A percentile compares a stretch with the other conserved stretches of the same genome.
phyloP scores from a whole-genome alignment of 2,113 vertebrate species.

The Sapajus apella region DNA sequence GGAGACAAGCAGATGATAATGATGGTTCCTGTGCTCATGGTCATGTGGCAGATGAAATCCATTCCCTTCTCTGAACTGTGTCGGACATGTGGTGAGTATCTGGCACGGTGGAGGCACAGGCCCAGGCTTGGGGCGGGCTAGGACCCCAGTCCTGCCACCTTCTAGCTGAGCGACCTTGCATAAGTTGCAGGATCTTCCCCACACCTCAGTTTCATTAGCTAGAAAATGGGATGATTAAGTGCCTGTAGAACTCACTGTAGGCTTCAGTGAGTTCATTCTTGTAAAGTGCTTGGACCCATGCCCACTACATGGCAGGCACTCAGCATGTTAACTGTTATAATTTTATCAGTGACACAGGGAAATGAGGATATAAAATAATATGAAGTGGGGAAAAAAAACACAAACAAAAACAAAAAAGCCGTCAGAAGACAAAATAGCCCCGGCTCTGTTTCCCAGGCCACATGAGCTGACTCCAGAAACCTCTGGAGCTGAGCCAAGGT shows the following conservation, averaged over 20 bases:
- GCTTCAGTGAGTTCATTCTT: background rate
- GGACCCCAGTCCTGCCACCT: background rate
- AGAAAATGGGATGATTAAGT: background rate
- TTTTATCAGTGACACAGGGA: background rate
- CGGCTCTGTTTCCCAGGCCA: background rate
- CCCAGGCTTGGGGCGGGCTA: background rate
- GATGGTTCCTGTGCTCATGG: background rate
- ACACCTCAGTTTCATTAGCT: background rate
- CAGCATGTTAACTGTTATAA: background rate
- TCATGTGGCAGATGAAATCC: background rate
- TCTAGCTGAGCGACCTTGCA: background rate
- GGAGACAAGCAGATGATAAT: background rate
- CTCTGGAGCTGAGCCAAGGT: background rate
- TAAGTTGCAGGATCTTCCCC: background rate
- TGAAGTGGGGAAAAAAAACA: background rate
- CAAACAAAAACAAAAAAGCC: too few relatives aligned
- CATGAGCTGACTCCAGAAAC: background rate
- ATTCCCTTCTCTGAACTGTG: too few relatives aligned
- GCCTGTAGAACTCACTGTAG: background rate
- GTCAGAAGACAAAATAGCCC: background rate
- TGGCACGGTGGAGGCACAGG: fast-evolving
- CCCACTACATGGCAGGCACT: background rate
- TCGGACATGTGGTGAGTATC: background rate
- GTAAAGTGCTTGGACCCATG: background rate
- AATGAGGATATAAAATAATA: background rate